Evolutionary conservation across 2,113 vertebrate genomes (phyloP).

Genomic region (Pelvicachromis taeniatus): DNA sequence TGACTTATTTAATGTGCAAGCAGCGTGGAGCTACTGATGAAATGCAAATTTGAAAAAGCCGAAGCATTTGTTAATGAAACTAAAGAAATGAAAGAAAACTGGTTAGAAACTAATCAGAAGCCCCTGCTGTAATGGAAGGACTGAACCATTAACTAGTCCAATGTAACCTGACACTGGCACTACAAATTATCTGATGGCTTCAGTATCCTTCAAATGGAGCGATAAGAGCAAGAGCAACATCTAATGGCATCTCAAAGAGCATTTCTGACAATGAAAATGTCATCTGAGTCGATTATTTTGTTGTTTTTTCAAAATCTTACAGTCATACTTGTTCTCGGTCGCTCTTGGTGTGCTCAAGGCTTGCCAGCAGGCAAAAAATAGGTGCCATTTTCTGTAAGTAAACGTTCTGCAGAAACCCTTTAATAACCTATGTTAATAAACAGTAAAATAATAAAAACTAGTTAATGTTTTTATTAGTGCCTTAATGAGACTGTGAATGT

Average conservation of each 20-base stretch:
- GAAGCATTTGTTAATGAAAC: conserved; percentile 35
- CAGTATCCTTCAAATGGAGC: conserved; percentile 19
- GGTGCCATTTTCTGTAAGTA: background rate
- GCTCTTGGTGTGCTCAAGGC: background rate
- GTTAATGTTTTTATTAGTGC: background rate
- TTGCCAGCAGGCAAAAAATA: background rate
- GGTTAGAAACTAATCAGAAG: background rate
- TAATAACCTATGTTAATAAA: background rate
- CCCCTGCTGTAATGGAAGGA: background rate
- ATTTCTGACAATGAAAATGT: background rate
- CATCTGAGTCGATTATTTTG: background rate
- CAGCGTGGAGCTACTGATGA: conserved; percentile 72
- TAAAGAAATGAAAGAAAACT: background rate
- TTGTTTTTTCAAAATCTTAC: background rate
- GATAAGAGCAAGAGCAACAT: background rate
- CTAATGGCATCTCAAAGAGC: background rate
- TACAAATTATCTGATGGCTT: background rate
- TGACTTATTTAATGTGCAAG: conserved; percentile 80
- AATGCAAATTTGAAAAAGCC: background rate
- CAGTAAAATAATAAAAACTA: background rate
- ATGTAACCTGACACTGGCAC: background rate
- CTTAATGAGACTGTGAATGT: background rate
- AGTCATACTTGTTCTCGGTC: background rate
- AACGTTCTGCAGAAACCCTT: background rate
- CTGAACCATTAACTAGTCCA: background rate